Percentiles rank a stretch among this genome's conserved stretches.
Evolutionary conservation across 2,888 invertebrate species (phyloP).

Genomic region (Drosophila greeni): DNA sequence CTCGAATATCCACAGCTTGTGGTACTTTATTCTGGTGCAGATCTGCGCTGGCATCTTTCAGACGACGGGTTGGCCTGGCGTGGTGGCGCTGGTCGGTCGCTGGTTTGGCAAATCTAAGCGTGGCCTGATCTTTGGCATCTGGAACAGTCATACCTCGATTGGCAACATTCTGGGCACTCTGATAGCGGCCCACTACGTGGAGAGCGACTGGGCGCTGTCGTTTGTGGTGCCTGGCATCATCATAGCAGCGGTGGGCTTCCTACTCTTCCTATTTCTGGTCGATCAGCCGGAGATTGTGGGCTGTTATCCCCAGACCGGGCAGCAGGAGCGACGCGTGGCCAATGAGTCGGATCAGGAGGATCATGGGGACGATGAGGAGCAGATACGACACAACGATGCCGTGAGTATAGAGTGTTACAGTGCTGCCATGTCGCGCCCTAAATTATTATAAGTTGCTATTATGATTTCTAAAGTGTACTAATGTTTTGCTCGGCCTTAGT

Average conservation of each 20-base stretch:
- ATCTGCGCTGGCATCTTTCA: constrained; percentile 92
- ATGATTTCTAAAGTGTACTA: constrained; percentile 8
- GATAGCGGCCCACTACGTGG: constrained; percentile 93
- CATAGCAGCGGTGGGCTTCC: constrained; percentile 85
- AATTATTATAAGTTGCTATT: constrained; percentile 1
- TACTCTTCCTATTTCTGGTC: constrained; percentile 90
- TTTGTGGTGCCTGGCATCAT: constrained; percentile 94
- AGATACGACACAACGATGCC: constrained; percentile 49
- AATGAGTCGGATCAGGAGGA: constrained; percentile 78
- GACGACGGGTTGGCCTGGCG: constrained; percentile 97
- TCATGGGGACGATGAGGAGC: constrained; percentile 56
- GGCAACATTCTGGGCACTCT: constrained; percentile 95
- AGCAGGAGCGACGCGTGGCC: constrained; percentile 59
- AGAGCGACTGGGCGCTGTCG: constrained; percentile 92
- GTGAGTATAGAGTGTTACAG: constrained; percentile 42
- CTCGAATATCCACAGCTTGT: constrained; percentile 88
- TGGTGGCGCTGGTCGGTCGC: constrained; percentile 94
- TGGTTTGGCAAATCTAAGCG: constrained; percentile 97
- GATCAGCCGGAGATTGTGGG: constrained; percentile 90
- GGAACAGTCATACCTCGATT: constrained; percentile 98
- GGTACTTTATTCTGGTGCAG: constrained; percentile 92
- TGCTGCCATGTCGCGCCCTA: not conserved
- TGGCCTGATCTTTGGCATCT: constrained; percentile 95
- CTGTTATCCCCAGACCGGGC: constrained; percentile 55
- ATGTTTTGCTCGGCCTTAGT: constrained; percentile 45